phyloP scores from a whole-genome alignment of 2,797 vertebrate genomes.

The Pipistrellus nathusii region DNA sequence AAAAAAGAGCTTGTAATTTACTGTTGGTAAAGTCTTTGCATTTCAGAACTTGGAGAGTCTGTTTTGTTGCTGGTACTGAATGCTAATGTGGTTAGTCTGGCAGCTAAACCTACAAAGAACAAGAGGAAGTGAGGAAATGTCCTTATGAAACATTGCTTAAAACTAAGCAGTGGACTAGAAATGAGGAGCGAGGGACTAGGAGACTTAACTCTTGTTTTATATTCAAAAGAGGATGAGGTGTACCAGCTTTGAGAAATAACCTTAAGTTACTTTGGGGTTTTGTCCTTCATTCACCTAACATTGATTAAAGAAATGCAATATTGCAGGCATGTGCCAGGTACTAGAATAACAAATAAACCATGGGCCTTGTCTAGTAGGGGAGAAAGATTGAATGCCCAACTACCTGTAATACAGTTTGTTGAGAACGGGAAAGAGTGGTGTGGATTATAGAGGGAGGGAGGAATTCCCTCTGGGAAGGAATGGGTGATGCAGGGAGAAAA shows the following conservation, averaged over 20 bases:
- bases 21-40: conserved; percentile 68
- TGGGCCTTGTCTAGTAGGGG: not conserved
- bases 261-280: not conserved
- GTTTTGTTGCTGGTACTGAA: conserved; percentile 64
- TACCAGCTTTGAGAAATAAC: conserved; percentile 19
- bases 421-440: conserved; percentile 1
- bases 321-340: conserved; percentile 15
- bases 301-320: conserved; percentile 46
- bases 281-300: conserved; percentile 32
- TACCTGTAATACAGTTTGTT: not conserved
- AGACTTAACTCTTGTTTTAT: conserved; percentile 48
- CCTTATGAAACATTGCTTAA: conserved; percentile 67
- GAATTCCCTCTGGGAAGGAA: not conserved
- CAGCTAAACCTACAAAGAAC: conserved; percentile 68
- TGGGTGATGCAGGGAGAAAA: not conserved
- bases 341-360: conserved; percentile 18
- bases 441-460: conserved; percentile 13
- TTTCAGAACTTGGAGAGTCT: conserved; percentile 68
- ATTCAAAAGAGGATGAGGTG: conserved; percentile 3
- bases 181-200: not conserved
- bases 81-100: conserved; percentile 74
- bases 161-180: conserved; percentile 40
- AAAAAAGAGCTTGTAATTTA: conserved; percentile 54
- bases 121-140: conserved; percentile 79
- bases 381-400: not conserved